Conservation (phyloP, 2,113 vertebrate species). For the Dipodomys ordii region DNA sequence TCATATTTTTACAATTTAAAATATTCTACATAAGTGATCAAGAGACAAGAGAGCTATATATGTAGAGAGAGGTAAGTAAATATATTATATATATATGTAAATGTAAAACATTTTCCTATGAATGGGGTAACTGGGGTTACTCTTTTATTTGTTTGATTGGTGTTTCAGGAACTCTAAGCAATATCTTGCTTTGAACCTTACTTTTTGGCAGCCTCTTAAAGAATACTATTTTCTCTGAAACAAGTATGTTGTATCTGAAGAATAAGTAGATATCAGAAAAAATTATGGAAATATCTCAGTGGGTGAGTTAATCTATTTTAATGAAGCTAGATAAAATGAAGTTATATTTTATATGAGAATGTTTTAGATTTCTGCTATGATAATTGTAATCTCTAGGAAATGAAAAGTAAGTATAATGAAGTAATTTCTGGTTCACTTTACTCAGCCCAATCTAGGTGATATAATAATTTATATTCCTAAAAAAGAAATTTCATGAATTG, state of each 20-base stretch:
- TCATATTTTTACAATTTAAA: neutral
- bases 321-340: neutral
- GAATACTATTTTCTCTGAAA: neutral
- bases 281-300: neutral
- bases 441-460: neutral
- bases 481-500: neutral
- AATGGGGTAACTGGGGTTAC: too few relatives aligned
- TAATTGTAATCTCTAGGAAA: neutral
- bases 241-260: neutral
- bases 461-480: neutral
- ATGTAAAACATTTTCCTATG: too few relatives aligned
- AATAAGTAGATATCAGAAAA: neutral
- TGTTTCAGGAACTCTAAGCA: too few relatives aligned
- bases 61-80: too few relatives aligned
- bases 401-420: neutral
- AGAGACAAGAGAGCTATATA: neutral
- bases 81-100: too few relatives aligned
- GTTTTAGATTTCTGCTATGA: neutral
- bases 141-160: too few relatives aligned
- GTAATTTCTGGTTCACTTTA: neutral
- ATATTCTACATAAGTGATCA: neutral
- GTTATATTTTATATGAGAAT: neutral
- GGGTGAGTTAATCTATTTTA: neutral
- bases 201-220: neutral
- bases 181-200: neutral